These are phyloP conservation scores for Hydractinia symbiolongicarpus DNA, from an alignment of 30 jellyfish, hydroid and myxozoan genomes.

Conservation along the genomic window DNA sequence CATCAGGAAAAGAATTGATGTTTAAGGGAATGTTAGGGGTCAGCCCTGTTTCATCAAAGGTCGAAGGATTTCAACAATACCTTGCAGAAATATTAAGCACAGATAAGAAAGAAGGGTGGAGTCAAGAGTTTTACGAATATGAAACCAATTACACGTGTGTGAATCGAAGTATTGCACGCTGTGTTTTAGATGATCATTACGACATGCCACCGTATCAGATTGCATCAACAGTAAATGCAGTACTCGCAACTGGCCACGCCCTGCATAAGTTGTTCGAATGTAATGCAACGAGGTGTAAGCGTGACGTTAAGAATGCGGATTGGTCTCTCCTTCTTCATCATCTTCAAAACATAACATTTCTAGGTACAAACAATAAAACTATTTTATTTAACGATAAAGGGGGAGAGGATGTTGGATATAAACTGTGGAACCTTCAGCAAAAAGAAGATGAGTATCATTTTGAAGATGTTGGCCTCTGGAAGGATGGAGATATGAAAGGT, in stretches of 20 bases:
- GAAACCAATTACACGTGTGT: conserved; percentile 25
- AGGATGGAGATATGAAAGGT: neutral
- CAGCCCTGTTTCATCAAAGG: conserved; percentile 29
- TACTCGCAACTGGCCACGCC: conserved; percentile 76
- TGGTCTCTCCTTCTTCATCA: conserved; percentile 4
- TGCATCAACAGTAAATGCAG: conserved; percentile 72
- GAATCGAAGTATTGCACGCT: conserved; percentile 3
- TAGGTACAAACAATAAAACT: conserved; percentile 30
- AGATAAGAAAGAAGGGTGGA: conserved; percentile 37
- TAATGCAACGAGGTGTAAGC: conserved; percentile 25
- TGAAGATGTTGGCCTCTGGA: conserved; percentile 49
- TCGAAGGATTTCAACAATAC: conserved; percentile 35
- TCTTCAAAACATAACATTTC: conserved; percentile 33
- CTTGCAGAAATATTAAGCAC: conserved; percentile 7
- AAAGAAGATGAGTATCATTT: conserved; percentile 14
- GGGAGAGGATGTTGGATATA: conserved; percentile 26
- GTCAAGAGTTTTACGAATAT: conserved; percentile 12
- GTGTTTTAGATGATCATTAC: conserved; percentile 26
- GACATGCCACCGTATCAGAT: conserved; percentile 44
- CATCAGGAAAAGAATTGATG: conserved; percentile 13
- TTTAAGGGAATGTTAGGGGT: conserved; percentile 66
- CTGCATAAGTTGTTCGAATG: conserved; percentile 51
- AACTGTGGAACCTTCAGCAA: conserved; percentile 42
- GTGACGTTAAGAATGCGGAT: neutral
- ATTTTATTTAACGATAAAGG: conserved; percentile 49